Conservation (phyloP, 2,888 invertebrate genomes). For the Deroplatys truncata region DNA sequence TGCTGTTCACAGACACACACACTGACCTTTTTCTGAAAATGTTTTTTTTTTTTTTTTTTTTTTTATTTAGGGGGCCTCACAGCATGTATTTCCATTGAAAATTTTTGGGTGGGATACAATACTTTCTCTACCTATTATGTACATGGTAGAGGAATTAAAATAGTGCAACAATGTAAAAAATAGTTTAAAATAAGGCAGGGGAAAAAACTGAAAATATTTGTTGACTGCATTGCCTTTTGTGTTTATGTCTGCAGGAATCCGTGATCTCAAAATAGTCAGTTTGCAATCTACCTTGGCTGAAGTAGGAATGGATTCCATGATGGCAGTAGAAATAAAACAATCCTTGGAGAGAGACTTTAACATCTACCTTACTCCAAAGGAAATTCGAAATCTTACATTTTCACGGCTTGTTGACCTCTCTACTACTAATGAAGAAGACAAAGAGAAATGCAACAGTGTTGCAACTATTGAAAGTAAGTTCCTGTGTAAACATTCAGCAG, state of each 20-base stretch:
- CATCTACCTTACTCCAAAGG: constrained; percentile 78
- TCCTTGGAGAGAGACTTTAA: constrained; percentile 86
- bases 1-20: too few relatives aligned
- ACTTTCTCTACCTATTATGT: too few relatives aligned
- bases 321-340: constrained; percentile 95
- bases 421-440: background rate
- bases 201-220: too few relatives aligned
- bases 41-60: too few relatives aligned
- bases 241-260: constrained; percentile 48
- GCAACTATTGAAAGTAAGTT: background rate
- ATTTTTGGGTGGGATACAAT: too few relatives aligned
- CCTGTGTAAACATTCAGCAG: too few relatives aligned
- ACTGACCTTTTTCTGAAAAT: too few relatives aligned
- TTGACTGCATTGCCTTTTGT: constrained; percentile 35
- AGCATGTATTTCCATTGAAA: too few relatives aligned
- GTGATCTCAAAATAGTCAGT: constrained; percentile 65
- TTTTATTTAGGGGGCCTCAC: too few relatives aligned
- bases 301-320: constrained; percentile 94
- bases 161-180: too few relatives aligned
- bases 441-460: background rate
- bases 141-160: too few relatives aligned
- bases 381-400: constrained; percentile 77
- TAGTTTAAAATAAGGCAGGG: too few relatives aligned
- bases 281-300: constrained; percentile 64
- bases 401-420: constrained; percentile 38